These are phyloP conservation scores for Eristalis intricaria DNA, from an alignment of 2,888 invertebrate species.

Conservation along the genomic window DNA sequence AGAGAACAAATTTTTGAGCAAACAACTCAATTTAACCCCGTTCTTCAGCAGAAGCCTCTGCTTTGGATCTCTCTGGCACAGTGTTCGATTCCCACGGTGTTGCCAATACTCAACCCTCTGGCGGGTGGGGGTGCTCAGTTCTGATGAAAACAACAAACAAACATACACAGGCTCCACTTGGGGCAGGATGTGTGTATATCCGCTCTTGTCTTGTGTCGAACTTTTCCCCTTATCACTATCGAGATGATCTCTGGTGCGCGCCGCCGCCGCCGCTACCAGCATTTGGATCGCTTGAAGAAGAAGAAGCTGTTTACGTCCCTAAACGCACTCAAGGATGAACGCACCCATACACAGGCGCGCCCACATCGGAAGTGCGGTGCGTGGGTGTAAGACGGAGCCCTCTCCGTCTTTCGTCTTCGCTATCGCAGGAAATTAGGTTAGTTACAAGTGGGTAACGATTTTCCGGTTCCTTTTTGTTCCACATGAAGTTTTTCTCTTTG, in stretches of 20 bases:
- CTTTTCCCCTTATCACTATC: constrained; percentile 61
- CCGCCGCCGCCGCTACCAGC: neutral
- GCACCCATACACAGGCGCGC: neutral
- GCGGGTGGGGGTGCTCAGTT: neutral
- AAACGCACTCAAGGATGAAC: constrained; percentile 52
- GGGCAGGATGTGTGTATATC: constrained; percentile 27
- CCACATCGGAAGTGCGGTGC: constrained; percentile 29
- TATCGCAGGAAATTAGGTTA: constrained; percentile 68
- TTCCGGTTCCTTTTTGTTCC: constrained; percentile 47
- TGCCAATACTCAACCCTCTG: neutral
- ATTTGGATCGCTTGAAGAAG: neutral
- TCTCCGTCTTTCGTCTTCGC: constrained; percentile 4
- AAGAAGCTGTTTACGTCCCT: constrained; percentile 48
- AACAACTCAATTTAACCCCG: constrained; percentile 63
- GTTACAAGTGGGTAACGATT: constrained; percentile 71
- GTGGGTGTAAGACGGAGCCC: neutral
- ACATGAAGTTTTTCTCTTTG: constrained; percentile 20
- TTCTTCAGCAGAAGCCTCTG: neutral
- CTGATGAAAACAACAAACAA: constrained; percentile 25
- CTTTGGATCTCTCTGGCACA: neutral
- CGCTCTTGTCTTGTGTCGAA: constrained; percentile 48
- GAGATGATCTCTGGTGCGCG: neutral
- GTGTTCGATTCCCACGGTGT: constrained; percentile 60
- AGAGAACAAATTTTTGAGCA: constrained; percentile 50
- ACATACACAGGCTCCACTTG: constrained; percentile 13